phyloP scores from a whole-genome alignment of 2,888 invertebrate genomes.

The Toxonevra muliebris region DNA sequence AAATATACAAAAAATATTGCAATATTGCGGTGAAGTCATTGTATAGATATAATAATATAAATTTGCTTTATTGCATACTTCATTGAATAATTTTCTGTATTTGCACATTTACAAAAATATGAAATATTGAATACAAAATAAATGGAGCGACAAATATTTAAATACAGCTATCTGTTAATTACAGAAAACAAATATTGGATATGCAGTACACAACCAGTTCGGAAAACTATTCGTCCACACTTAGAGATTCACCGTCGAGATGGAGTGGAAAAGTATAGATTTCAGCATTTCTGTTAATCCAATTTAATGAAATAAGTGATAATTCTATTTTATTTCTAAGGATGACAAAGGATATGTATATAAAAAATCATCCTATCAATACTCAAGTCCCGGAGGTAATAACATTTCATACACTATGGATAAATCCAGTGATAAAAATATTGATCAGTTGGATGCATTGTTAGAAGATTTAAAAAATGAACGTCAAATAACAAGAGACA shows the following conservation, averaged over 20 bases:
- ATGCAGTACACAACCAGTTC: constrained; percentile 61
- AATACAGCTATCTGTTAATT: constrained; percentile 38
- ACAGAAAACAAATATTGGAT: constrained; percentile 49
- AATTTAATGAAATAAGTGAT: neutral
- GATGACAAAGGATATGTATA: constrained; percentile 61
- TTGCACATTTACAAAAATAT: constrained; percentile 20
- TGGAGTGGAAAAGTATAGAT: constrained; percentile 53
- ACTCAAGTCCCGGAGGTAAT: constrained; percentile 56
- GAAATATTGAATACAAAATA: too few relatives aligned
- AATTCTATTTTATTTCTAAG: constrained; percentile 41
- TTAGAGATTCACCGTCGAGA: constrained; percentile 54
- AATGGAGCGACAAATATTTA: constrained; percentile 19
- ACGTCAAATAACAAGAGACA: constrained; percentile 59
- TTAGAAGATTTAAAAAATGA: constrained; percentile 75
- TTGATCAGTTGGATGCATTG: constrained; percentile 79
- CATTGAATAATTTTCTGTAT: constrained; percentile 7
- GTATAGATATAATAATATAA: neutral
- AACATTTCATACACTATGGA: constrained; percentile 48
- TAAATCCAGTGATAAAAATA: constrained; percentile 68
- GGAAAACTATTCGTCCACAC: constrained; percentile 59
- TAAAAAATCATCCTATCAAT: constrained; percentile 63
- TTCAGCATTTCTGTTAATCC: neutral
- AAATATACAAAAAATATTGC: constrained; percentile 26
- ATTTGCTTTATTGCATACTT: neutral
- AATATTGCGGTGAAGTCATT: neutral